Evolutionary conservation across 1,140 invertebrate genomes (phyloP).

Genomic region (Leptinotarsa defecta): DNA sequence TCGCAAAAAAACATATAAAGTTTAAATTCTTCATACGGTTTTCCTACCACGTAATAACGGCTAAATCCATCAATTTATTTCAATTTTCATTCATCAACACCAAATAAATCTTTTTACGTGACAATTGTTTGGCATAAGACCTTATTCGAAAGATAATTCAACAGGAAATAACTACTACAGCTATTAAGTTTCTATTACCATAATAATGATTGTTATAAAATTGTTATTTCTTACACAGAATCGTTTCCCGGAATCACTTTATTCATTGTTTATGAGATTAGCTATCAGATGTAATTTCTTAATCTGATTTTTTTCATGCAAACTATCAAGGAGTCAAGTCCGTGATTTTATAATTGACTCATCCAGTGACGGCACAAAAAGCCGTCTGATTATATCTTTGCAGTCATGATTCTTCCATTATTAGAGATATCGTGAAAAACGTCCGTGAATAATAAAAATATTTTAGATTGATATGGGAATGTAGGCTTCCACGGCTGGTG

Average conservation of each 20-base stretch:
- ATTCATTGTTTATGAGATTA: slow-evolving; percentile 4
- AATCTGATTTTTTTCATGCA: slow-evolving; percentile 7
- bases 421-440: background rate
- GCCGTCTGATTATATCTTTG: background rate
- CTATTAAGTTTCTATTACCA: slow-evolving; percentile 6
- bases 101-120: background rate
- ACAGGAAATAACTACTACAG: background rate
- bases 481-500: too few species aligned
- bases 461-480: too few species aligned
- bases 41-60: too few species aligned
- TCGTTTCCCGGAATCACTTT: background rate
- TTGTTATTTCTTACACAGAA: slow-evolving; percentile 8
- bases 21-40: too few species aligned
- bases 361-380: background rate
- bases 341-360: background rate
- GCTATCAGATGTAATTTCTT: background rate
- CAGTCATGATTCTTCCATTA: background rate
- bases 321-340: background rate
- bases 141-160: background rate
- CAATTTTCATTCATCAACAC: background rate
- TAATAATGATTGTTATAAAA: slow-evolving; percentile 9
- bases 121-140: background rate
- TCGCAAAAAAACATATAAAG: too few species aligned
- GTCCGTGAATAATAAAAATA: too few species aligned
- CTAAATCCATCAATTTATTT: background rate